phyloP scores from a whole-genome alignment of 2,888 invertebrate genomes.

The Papilio protenor region DNA sequence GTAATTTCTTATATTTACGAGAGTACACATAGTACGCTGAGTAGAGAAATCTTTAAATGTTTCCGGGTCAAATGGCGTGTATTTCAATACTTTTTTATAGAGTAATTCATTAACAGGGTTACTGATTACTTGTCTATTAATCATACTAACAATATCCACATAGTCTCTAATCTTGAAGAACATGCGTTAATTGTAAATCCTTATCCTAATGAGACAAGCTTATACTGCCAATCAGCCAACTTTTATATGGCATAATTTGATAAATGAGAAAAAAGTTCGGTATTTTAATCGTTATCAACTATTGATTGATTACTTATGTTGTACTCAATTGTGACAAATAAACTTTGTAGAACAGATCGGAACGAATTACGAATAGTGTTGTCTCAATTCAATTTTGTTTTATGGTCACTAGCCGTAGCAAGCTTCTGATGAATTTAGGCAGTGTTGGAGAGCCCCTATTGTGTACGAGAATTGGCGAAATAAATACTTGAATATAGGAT shows the following conservation, averaged over 20 bases:
- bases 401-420: background rate
- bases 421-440: background rate
- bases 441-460: background rate
- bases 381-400: background rate
- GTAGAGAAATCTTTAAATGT: background rate
- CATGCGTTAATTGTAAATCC: background rate
- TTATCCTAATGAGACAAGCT: background rate
- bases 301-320: background rate
- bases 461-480: background rate
- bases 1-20: slow-evolving; percentile 35
- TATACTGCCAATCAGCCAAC: background rate
- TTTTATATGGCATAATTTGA: background rate
- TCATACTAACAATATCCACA: no score
- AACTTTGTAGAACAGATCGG: background rate
- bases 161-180: background rate
- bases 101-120: background rate
- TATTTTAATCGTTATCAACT: background rate
- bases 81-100: background rate
- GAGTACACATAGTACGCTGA: background rate
- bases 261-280: background rate
- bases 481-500: background rate
- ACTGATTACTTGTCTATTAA: background rate
- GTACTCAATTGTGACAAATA: background rate
- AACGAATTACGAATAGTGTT: background rate
- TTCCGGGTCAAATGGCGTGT: background rate